A percentile compares a stretch with the other conserved stretches of the same genome.
Conservation (phyloP, 2,888 invertebrate genomes). For the Sesia bembeciformis region DNA sequence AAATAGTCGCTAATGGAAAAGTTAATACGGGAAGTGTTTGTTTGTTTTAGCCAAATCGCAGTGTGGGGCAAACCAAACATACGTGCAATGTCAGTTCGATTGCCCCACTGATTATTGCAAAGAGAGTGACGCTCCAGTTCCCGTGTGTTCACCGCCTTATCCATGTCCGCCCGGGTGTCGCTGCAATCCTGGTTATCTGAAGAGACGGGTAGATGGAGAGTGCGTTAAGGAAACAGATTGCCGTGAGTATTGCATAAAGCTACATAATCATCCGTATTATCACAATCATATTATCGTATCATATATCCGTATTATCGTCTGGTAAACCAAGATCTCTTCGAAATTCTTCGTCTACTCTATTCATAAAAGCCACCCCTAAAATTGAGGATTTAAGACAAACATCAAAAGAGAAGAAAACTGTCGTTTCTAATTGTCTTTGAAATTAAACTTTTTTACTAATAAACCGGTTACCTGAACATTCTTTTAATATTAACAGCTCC, state of each 20-base stretch:
- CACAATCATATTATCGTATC: too few species aligned
- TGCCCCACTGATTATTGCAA: constrained; percentile 21
- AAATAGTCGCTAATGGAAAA: too few species aligned
- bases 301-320: too few species aligned
- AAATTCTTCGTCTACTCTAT: too few species aligned
- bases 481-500: background rate
- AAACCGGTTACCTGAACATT: too few species aligned
- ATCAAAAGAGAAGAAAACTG: too few species aligned
- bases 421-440: too few species aligned
- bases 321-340: too few species aligned
- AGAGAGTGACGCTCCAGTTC: constrained; percentile 15
- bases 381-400: too few species aligned
- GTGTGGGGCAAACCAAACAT: constrained; percentile 20
- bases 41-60: constrained; percentile 24
- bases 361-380: too few species aligned
- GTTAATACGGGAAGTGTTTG: background rate
- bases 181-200: constrained; percentile 22
- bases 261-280: too few species aligned
- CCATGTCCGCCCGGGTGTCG: constrained; percentile 26
- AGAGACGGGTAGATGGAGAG: constrained; percentile 15
- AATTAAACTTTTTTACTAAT: too few species aligned
- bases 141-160: constrained; percentile 17
- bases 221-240: constrained; percentile 25
- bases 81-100: constrained; percentile 14
- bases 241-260: constrained; percentile 16